Conservation (phyloP, 2,797 vertebrate species). For the Hoplostethus mediterraneus region DNA sequence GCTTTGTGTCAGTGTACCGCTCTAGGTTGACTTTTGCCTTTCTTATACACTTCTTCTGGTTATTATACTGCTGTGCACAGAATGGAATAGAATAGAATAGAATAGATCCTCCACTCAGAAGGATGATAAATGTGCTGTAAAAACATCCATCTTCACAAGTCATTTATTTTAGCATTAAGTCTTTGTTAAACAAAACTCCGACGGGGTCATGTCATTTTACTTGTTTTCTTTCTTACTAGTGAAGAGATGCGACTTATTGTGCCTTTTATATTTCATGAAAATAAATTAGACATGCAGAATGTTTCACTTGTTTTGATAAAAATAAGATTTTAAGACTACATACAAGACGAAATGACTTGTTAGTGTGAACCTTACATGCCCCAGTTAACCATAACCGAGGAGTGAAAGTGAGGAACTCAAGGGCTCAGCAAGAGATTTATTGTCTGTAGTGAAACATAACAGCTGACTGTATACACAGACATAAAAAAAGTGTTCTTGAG, state of each 20-base stretch:
- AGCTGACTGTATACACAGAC: conserved; percentile 32
- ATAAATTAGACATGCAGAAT: too few relatives aligned
- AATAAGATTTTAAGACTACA: not conserved
- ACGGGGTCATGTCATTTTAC: too few relatives aligned
- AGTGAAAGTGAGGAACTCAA: not conserved
- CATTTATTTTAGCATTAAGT: too few relatives aligned
- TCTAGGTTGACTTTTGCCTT: not conserved
- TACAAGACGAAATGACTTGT: not conserved
- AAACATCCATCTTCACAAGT: too few relatives aligned
- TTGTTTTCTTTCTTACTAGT: too few relatives aligned
- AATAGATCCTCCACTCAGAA: too few relatives aligned
- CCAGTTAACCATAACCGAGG: not conserved
- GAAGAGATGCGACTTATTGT: too few relatives aligned
- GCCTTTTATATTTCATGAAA: too few relatives aligned
- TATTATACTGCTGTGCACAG: not conserved
- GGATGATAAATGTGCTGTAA: too few relatives aligned
- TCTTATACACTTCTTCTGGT: not conserved
- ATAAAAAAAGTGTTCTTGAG: conserved; percentile 36
- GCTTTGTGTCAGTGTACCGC: not conserved
- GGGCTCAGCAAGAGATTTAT: conserved; percentile 26
- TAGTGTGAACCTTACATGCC: not conserved
- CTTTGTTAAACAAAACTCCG: too few relatives aligned
- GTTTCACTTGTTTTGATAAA: not conserved
- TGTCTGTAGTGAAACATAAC: conserved; percentile 31
- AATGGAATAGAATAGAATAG: too few relatives aligned